Conservation (phyloP, 2,888 invertebrate genomes). For the Autographa gamma region DNA sequence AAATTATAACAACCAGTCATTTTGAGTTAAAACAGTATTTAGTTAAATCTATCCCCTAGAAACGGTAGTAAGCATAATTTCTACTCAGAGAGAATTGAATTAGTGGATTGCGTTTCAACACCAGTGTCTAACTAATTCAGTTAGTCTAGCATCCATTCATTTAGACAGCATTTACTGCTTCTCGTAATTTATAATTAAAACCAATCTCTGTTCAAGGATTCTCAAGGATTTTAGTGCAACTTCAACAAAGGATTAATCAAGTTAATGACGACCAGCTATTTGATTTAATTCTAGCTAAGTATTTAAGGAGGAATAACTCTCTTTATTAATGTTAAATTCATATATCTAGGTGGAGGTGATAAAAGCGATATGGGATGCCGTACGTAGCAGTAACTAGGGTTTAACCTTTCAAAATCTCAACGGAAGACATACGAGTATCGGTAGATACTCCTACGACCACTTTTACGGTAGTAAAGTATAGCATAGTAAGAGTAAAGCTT, state of each 20-base stretch:
- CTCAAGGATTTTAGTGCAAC: not conserved
- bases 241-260: not conserved
- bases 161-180: not conserved
- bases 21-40: conserved; percentile 8
- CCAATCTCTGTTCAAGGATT: not conserved
- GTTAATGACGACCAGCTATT: not conserved
- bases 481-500: no score
- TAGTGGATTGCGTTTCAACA: conserved; percentile 16
- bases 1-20: no score
- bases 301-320: not conserved
- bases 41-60: conserved; percentile 6
- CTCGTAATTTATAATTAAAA: not conserved
- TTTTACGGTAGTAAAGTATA: no score
- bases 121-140: conserved; percentile 13
- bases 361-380: not conserved
- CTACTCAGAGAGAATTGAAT: not conserved
- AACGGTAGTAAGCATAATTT: conserved; percentile 16
- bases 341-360: not conserved
- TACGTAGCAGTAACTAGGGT: not conserved
- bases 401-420: not conserved
- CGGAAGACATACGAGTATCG: no score
- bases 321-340: not conserved
- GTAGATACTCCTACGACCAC: no score
- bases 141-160: conserved; percentile 16
- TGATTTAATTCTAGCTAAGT: not conserved